phyloP scores from a whole-genome alignment of 1,140 invertebrate species.

The Himalopsyche phryganea region DNA sequence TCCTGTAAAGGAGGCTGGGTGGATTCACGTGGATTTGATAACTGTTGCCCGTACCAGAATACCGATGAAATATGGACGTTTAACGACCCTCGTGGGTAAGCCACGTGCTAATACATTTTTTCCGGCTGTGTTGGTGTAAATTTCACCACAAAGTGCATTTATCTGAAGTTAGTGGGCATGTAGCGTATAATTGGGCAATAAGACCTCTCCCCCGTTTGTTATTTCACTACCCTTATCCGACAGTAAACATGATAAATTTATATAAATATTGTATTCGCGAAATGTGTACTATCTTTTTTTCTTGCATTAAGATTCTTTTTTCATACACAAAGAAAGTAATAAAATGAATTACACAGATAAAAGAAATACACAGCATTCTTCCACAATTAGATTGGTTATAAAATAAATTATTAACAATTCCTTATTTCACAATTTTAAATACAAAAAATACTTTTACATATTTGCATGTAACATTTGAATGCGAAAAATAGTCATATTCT shows the following conservation, averaged over 20 bases:
- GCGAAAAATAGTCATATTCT: too few species aligned
- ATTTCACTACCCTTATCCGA: conserved; percentile 4
- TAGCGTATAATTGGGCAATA: conserved; percentile 16
- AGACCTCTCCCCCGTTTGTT: conserved; percentile 7
- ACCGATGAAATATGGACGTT: conserved; percentile 28
- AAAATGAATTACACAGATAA: too few species aligned
- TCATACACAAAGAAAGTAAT: too few species aligned
- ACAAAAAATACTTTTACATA: too few species aligned
- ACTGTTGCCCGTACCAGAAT: conserved; percentile 14
- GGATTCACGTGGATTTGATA: conserved; percentile 24
- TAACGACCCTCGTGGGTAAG: conserved; percentile 23
- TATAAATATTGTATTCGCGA: conserved; percentile 16
- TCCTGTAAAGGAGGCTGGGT: too few species aligned
- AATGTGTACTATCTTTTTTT: not conserved
- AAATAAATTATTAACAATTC: too few species aligned
- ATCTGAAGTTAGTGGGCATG: conserved; percentile 11
- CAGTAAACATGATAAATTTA: conserved; percentile 13
- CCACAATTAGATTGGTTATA: too few species aligned
- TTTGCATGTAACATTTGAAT: too few species aligned
- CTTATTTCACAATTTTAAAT: too few species aligned
- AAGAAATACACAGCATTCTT: too few species aligned
- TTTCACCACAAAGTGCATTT: conserved; percentile 16
- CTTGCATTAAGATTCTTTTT: not conserved
- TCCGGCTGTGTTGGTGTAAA: not conserved
- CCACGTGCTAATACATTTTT: conserved; percentile 16